Evolutionary conservation across 37 sponge, comb jelly and placozoan genomes (phyloP), one percentile per base, ranked within the genome.

Genomic region (Hexactinellida sp.): DNA sequence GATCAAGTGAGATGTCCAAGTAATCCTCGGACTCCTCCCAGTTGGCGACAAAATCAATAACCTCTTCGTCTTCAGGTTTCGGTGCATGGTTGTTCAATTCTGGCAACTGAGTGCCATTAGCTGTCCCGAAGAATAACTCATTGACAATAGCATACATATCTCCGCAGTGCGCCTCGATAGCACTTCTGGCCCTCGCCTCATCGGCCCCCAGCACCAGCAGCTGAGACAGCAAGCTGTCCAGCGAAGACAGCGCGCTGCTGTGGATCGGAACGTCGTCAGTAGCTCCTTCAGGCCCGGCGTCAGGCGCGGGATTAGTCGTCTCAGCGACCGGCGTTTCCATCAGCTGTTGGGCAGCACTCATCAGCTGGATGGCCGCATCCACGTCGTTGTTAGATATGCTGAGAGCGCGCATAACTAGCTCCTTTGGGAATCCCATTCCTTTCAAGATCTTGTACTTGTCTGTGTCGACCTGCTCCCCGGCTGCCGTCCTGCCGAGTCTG

Each of bases 341-440:
- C 28, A 63, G 76, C 76, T 63, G 76, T n/a, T 63, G 76, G 13
- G 76, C 76, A 32, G 76, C 76, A 63, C 76, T 63, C 76, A 63
- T 63, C 76, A 63, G 30, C 76, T 63, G 76, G 3, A 63, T 63
- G 13, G 76, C 76, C 34, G 3, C 19, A 23, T 63, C 76, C 37
- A 83, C 25, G 39, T 83, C 39, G 19, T 83, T 83, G 25, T 83
- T 83, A 83, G 39, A 83, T 10, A 38, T 13, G 3, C 84, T 10
- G 24, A 83, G 84, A 10, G 84, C 35, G 7, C 38, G 84, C 84
- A 28, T 83, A 28, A 37, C 24, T 1, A 83, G 38, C 1, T 38
- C 39, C 38, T 37, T 37, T 1, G 84, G 84, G 38, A 83, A 83
- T 37, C 84, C 84, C 84, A 83, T 83, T 13, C 84, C 39, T 13